Base-by-base conservation (phyloP, 2,888 invertebrate genomes). In the Pedicia rivosa region DNA sequence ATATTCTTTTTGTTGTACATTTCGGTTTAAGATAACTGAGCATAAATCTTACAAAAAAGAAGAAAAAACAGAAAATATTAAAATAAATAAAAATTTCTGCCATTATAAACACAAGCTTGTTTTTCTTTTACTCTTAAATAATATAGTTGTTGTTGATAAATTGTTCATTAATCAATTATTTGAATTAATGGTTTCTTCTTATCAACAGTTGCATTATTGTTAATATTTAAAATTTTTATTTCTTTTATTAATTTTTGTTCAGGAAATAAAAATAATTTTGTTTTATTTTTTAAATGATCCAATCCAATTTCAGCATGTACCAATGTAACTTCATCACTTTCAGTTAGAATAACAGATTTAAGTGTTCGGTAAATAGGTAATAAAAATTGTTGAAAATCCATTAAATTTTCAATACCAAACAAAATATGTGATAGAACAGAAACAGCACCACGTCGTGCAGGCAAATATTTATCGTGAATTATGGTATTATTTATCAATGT, bases 241-340 rank as follows among this genome's bases (percentile, higher is more conserved):
- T 57, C 50, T 20, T 53, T 56, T 14, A 51, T 17, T 10, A 49
- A 46, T 9, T 47, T 35, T n/a, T 47, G 35, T 5, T 53, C 47
- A 1, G 44, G 45, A 8, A 43, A 48, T 2, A 62, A 42, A 4
- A 56, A 44, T 8, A 51, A 40, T 22, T 49, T 49, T 19, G 58
- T 57, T 43, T 61, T 62, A 7, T 50, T 50, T 16, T 51, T 49
- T 10, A 62, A 40, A 4, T 42, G 44, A 24, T 49, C 51, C 3
- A 62, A 28, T 1, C 58, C 62, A 41, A 55, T 55, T 2, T 51
- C 47, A 0, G 62, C 62, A 48, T 62, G 62, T 12, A 52, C 40
- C 3, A 54, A 50, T 42, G 56, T 55, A 42, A 53, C 51, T 7
- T 49, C 43, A 48, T 62, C 62, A 2, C 36, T 36, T 16, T 58